Percentiles rank a stretch among this genome's conserved stretches.
phyloP scores from a whole-genome alignment of 2,113 vertebrate species.

The Zapornia atra region DNA sequence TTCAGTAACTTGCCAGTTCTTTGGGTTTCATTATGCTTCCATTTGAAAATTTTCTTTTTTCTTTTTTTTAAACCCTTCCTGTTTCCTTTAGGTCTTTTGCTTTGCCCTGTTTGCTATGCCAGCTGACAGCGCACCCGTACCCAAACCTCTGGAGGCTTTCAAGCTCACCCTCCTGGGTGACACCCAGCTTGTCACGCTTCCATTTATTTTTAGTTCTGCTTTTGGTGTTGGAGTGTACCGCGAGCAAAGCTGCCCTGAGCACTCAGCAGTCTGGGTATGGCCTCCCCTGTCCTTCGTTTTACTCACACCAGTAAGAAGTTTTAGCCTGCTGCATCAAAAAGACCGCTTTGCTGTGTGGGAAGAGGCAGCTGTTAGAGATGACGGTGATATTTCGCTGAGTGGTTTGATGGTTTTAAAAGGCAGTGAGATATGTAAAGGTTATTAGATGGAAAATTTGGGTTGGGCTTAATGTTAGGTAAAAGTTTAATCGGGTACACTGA shows the following conservation, averaged over 20 bases:
- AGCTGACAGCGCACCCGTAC: not conserved
- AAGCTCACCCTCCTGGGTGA: not conserved
- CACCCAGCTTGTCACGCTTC: not conserved
- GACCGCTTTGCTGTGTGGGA: not conserved
- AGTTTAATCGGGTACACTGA: not conserved
- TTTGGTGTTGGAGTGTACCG: fast-evolving
- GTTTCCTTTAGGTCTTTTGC: not conserved
- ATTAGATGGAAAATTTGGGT: not conserved
- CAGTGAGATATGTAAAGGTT: not conserved
- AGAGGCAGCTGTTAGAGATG: not conserved
- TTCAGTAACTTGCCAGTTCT: not conserved
- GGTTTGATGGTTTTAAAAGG: not conserved
- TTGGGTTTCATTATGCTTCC: not conserved
- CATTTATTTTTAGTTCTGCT: not conserved
- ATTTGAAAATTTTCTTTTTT: not conserved
- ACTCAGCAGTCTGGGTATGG: not conserved
- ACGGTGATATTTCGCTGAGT: not conserved
- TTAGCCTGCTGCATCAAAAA: not conserved
- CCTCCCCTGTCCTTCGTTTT: not conserved
- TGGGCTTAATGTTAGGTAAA: not conserved
- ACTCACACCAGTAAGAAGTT: not conserved
- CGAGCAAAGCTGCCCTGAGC: not conserved
- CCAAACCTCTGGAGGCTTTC: fast-evolving
- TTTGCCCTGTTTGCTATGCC: not conserved
- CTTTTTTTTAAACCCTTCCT: not conserved